Base-by-base conservation (phyloP, 2,888 invertebrate species). In the Drosophila tripunctata region DNA sequence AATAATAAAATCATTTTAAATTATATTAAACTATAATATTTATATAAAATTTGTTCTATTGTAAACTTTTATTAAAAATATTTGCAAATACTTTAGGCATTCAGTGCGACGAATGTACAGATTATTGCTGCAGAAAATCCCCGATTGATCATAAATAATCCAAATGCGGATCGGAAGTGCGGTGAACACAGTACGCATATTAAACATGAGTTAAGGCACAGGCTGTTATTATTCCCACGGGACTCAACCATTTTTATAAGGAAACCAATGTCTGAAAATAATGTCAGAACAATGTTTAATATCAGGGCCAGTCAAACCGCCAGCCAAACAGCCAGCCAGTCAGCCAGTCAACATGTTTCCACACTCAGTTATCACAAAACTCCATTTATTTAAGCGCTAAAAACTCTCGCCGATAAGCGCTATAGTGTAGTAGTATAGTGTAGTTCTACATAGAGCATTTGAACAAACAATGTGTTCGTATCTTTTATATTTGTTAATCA, bases 151-250 rank as follows among this genome's bases (percentile, higher is more conserved):
- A 41, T 67, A 75, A 71, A 75, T 61, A 41, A 75, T 45, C 40
- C 55, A 65, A 56, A 50, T 56, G 27, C 72, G 47, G 60, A 17
- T 82, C 82, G 82, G 82, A 83, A 85, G 82, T 79, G 61, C 45
- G 36, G 58, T 27, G 67, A 62, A 82, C 75, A 70, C 50, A 43
- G 33, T 47, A 30, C 52, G 82, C 67, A 83, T 83, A 83, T 82
- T 85, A 83, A 83, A 68, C 47, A 72, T 45, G 75, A 47, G 62
- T 64, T 43, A 63, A 55, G 38, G 44, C 52, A 22, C 36, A 36
- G 40, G 36, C 75, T 71, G 75, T 75, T 81, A 78, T 67, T 78
- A 84, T 81, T 81, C 84, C 81, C 81, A 81, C 81, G 81, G 81
- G 81, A 78, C 33, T 38, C 38, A 7, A 19, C 14, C 1, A 64